Conservation (phyloP, 2,797 vertebrate species). For the Lepidocolaptes lacrymiger region DNA sequence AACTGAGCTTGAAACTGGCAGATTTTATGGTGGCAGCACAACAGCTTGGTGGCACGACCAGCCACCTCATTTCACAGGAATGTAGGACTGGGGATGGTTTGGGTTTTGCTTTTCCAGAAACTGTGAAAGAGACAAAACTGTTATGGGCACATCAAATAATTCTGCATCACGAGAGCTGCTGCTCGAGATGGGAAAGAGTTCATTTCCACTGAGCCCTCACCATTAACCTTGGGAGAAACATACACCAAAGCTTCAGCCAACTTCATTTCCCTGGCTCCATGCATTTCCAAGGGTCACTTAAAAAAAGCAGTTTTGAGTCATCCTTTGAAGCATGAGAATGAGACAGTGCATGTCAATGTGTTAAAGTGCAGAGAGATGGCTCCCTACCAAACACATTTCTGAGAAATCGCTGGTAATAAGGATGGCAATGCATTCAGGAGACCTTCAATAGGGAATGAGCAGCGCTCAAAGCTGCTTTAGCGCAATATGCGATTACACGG, state of each 20-base stretch:
- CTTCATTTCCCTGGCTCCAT: not conserved
- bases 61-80: not conserved
- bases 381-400: not conserved
- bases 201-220: not conserved
- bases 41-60: not conserved
- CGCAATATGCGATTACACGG: accelerated
- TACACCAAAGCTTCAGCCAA: not conserved
- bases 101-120: not conserved
- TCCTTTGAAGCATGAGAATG: not conserved
- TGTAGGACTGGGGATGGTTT: not conserved
- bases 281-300: not conserved
- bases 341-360: not conserved
- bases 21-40: not conserved
- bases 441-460: not conserved
- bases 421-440: not conserved
- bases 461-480: not conserved
- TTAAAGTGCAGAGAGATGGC: not conserved
- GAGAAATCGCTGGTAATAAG: not conserved
- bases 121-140: not conserved
- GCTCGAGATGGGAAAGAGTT: not conserved
- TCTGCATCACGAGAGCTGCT: accelerated
- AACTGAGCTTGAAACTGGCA: not conserved
- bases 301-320: not conserved
- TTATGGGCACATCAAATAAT: not conserved
- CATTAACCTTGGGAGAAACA: not conserved